Conservation (phyloP, 1,140 invertebrate species). For the Drosophila seguyi region DNA sequence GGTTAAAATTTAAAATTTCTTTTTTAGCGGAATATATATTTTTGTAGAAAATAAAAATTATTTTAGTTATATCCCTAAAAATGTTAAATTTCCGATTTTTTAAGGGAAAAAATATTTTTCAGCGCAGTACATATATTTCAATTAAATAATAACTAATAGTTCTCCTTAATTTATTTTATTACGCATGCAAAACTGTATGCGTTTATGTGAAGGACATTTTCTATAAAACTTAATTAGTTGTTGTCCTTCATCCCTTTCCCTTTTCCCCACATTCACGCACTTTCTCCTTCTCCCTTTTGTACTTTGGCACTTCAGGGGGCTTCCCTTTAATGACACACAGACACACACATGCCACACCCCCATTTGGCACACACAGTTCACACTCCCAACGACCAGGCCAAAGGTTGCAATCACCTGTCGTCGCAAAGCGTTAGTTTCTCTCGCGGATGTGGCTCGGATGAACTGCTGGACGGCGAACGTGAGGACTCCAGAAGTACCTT, state of each 20-base stretch:
- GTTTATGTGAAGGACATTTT: conserved; percentile 7
- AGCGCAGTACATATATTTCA: neutral
- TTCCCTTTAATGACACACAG: conserved; percentile 20
- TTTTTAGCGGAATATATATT: too few species aligned
- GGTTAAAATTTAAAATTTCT: too few species aligned
- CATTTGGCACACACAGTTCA: neutral
- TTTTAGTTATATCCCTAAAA: too few species aligned
- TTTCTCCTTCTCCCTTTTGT: conserved; percentile 15
- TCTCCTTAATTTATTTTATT: neutral
- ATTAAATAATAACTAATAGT: neutral
- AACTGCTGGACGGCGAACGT: neutral
- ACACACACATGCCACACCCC: conserved; percentile 7
- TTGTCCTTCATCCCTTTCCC: neutral
- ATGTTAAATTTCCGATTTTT: too few species aligned
- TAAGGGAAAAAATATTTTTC: neutral
- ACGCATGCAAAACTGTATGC: neutral
- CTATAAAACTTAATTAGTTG: conserved; percentile 32
- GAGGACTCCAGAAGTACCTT: neutral
- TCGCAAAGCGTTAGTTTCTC: neutral
- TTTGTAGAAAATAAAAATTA: too few species aligned
- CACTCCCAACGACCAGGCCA: neutral
- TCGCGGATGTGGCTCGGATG: neutral
- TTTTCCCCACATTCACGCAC: neutral
- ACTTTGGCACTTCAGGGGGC: conserved; percentile 14
- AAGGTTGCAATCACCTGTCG: conserved; percentile 5